A percentile compares a stretch with the other conserved stretches of the same genome.
Conservation (phyloP, 2,797 vertebrate genomes). For the Sebastes matsubarae region DNA sequence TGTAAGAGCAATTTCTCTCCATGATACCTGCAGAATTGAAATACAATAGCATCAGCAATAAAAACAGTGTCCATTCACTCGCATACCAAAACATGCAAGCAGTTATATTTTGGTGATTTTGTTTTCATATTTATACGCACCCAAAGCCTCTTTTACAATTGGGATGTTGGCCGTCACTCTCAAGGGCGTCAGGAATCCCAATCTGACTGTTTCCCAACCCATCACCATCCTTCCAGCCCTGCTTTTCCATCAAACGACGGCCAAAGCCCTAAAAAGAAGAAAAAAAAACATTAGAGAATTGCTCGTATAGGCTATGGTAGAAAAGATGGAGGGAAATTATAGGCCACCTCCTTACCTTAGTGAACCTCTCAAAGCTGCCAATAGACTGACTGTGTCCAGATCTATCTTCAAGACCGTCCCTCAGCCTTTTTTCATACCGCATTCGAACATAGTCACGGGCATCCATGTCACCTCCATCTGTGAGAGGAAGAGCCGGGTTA, state of each 20-base stretch:
- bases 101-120: background rate
- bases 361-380: conserved; percentile 93
- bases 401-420: conserved; percentile 84
- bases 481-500: conserved; percentile 1
- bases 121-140: conserved; percentile 76
- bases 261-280: conserved; percentile 87
- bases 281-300: background rate
- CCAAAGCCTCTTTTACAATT: conserved; percentile 94
- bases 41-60: background rate
- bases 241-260: conserved; percentile 92
- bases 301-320: background rate
- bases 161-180: conserved; percentile 93
- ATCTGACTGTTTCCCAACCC: conserved; percentile 88
- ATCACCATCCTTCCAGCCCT: conserved; percentile 94
- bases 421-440: conserved; percentile 87
- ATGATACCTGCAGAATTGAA: conserved; percentile 86
- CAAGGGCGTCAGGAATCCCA: conserved; percentile 91
- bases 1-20: conserved; percentile 90
- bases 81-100: background rate
- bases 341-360: conserved; percentile 83
- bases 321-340: background rate
- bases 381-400: conserved; percentile 78
- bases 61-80: background rate
- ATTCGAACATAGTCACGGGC: conserved; percentile 90
- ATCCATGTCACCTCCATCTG: conserved; percentile 95